These are phyloP conservation scores for Pristionchus maxplancki DNA, from an alignment of 2,888 invertebrate species.

Conservation along the genomic window DNA sequence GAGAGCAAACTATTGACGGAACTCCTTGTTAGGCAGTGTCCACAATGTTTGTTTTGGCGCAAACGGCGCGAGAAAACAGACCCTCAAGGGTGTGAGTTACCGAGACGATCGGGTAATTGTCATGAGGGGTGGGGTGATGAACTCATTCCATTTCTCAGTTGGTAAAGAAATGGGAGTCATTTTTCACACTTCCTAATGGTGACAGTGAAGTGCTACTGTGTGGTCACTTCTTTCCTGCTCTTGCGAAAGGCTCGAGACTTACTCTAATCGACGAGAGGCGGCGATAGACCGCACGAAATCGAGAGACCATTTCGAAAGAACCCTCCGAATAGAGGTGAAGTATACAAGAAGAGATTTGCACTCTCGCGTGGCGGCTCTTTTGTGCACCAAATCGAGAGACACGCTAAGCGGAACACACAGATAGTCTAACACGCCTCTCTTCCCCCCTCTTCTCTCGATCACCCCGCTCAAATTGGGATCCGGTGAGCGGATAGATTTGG, in stretches of 20 bases:
- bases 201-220: not conserved
- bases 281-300: not conserved
- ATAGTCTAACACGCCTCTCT: not conserved
- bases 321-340: constrained; percentile 9
- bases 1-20: not conserved
- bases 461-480: not conserved
- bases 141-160: not conserved
- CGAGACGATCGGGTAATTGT: not conserved
- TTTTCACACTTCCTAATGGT: not conserved
- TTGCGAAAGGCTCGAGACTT: not conserved
- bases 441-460: not conserved
- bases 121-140: not conserved
- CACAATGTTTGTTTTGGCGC: not conserved
- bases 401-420: constrained; percentile 21
- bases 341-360: constrained; percentile 20
- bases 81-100: not conserved
- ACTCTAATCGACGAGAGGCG: no score
- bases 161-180: not conserved
- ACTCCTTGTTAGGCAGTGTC: not conserved
- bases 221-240: not conserved
- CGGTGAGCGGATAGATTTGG: constrained; percentile 22
- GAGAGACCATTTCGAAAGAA: not conserved
- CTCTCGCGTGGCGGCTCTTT: not conserved
- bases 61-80: not conserved
- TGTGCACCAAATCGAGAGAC: constrained; percentile 4